phyloP scores from a whole-genome alignment of 1,140 invertebrate genomes.

The Trichonephila clavata region DNA sequence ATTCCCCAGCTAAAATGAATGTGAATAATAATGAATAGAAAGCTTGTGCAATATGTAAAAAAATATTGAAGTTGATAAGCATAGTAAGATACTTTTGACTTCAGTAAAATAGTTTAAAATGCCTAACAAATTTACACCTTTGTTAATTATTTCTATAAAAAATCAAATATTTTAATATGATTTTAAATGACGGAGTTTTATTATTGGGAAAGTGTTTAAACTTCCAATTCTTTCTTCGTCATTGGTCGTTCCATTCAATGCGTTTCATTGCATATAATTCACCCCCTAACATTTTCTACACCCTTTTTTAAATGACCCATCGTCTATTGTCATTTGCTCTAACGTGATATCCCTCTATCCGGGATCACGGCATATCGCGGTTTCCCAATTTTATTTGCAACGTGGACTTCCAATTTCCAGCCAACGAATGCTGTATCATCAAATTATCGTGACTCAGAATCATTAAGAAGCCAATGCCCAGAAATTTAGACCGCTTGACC shows the following conservation, averaged over 20 bases:
- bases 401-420: constrained; percentile 35
- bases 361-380: constrained; percentile 40
- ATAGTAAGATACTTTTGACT: too few species aligned
- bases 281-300: background rate
- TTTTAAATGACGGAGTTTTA: too few species aligned
- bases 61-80: too few species aligned
- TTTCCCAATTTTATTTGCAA: constrained; percentile 30
- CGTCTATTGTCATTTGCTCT: background rate
- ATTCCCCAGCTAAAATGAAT: too few species aligned
- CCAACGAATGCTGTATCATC: constrained; percentile 23
- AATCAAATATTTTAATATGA: too few species aligned
- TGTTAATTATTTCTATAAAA: too few species aligned
- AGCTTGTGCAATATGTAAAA: too few species aligned
- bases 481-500: constrained; percentile 40
- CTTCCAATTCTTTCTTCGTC: background rate
- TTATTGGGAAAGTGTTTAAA: too few species aligned
- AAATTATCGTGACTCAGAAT: constrained; percentile 32
- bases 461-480: constrained; percentile 8
- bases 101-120: too few species aligned
- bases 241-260: background rate
- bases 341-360: constrained; percentile 11
- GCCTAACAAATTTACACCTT: too few species aligned
- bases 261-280: background rate
- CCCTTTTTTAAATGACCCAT: too few species aligned
- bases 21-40: too few species aligned